Conservation (phyloP, 2,113 vertebrate genomes). For the Eulemur macaco region DNA sequence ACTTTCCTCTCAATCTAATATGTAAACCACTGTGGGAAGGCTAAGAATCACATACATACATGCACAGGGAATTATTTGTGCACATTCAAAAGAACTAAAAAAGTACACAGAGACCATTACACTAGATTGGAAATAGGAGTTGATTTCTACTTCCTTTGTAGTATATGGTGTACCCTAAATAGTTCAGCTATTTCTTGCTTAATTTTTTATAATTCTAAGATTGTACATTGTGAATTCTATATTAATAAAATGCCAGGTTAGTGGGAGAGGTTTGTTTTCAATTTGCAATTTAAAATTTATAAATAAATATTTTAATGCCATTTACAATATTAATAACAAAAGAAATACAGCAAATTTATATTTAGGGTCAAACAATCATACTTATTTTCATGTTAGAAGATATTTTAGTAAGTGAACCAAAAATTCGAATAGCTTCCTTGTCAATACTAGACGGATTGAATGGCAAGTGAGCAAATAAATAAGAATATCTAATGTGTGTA, state of each 20-base stretch:
- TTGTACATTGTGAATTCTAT: not conserved
- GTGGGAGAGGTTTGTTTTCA: not conserved
- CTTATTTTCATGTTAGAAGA: not conserved
- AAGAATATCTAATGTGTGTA: not conserved
- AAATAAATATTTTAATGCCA: not conserved
- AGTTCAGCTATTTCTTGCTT: constrained; percentile 21
- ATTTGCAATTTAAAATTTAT: not conserved
- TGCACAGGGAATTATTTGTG: not conserved
- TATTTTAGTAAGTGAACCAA: not conserved
- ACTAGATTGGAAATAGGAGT: not conserved
- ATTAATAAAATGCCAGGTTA: not conserved
- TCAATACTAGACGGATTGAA: not conserved
- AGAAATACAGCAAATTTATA: not conserved
- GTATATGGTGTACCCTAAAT: not conserved
- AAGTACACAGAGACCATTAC: not conserved
- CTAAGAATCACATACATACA: not conserved
- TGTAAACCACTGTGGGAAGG: not conserved
- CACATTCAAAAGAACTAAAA: not conserved
- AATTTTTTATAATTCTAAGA: not conserved
- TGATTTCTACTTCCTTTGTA: not conserved
- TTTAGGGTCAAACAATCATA: not conserved
- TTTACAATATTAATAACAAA: constrained; percentile 13
- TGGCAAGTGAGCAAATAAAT: not conserved
- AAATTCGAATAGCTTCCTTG: not conserved
- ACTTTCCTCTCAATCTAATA: not conserved